phyloP scores from a whole-genome alignment of 2,888 invertebrate genomes.

The Leptinotarsa juncta region DNA sequence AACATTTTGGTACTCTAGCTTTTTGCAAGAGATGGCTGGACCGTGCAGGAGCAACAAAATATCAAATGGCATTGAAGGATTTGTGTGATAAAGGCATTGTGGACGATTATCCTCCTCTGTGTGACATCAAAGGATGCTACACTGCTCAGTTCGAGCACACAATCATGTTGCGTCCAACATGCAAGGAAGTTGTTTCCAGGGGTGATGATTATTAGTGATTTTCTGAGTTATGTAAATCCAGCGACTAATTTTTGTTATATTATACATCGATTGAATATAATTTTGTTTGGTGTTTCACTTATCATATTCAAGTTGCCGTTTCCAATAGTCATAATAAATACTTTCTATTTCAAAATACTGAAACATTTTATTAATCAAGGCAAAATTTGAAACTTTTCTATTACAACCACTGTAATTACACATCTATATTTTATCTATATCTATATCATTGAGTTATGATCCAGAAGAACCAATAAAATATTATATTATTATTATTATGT shows the following conservation, averaged over 20 bases:
- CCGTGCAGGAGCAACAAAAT: constrained; percentile 95
- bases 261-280: constrained; percentile 8
- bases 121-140: constrained; percentile 96
- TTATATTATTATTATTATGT: too few species aligned
- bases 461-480: too few species aligned
- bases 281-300: constrained; percentile 2
- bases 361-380: too few species aligned
- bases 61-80: constrained; percentile 98
- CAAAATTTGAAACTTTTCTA: too few species aligned
- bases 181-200: constrained; percentile 97
- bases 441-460: too few species aligned
- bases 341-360: too few species aligned
- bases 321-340: too few species aligned
- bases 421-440: too few species aligned
- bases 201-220: constrained; percentile 89
- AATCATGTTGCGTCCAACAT: constrained; percentile 94
- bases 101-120: constrained; percentile 98
- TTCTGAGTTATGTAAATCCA: background rate
- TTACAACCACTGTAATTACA: too few species aligned
- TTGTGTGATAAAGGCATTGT: constrained; percentile 97
- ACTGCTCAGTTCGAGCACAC: constrained; percentile 99
- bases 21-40: constrained; percentile 99
- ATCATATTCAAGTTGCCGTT: background rate
- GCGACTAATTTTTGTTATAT: constrained; percentile 11
- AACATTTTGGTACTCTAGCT: constrained; percentile 96